Conservation (phyloP, 2,113 vertebrate species). For the Oncorhynchus keta region DNA sequence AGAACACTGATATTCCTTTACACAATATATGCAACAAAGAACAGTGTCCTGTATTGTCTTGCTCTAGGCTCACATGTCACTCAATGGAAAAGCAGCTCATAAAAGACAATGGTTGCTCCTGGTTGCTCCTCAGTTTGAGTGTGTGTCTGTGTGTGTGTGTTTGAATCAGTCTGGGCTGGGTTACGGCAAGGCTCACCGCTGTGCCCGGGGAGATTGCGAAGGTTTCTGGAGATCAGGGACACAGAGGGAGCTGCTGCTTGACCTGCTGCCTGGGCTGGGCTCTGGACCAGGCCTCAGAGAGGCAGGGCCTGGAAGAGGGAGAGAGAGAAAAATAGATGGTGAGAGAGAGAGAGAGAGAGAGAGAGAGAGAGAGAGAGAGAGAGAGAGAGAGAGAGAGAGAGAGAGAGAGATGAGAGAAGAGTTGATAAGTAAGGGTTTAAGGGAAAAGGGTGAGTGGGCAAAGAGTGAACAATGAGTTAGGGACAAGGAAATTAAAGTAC, state of each 20-base stretch:
- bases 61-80: no score
- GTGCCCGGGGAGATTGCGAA: constrained; percentile 31
- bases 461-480: not conserved
- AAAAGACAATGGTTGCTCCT: not conserved
- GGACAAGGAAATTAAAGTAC: not conserved
- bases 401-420: not conserved
- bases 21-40: no score
- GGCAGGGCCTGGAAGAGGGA: constrained; percentile 15
- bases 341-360: not conserved
- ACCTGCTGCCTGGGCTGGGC: constrained; percentile 33
- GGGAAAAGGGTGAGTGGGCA: not conserved
- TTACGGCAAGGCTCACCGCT: constrained; percentile 50
- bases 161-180: constrained; percentile 21
- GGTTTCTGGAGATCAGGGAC: constrained; percentile 28
- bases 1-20: no score
- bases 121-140: not conserved
- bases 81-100: not conserved
- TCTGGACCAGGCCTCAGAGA: constrained; percentile 21
- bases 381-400: not conserved
- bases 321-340: not conserved
- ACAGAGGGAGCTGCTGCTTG: constrained; percentile 1
- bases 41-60: no score
- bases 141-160: not conserved
- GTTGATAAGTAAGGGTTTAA: not conserved
- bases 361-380: not conserved